Base-by-base conservation (phyloP, 2,888 invertebrate genomes). In the Yponomeuta cagnagella region DNA sequence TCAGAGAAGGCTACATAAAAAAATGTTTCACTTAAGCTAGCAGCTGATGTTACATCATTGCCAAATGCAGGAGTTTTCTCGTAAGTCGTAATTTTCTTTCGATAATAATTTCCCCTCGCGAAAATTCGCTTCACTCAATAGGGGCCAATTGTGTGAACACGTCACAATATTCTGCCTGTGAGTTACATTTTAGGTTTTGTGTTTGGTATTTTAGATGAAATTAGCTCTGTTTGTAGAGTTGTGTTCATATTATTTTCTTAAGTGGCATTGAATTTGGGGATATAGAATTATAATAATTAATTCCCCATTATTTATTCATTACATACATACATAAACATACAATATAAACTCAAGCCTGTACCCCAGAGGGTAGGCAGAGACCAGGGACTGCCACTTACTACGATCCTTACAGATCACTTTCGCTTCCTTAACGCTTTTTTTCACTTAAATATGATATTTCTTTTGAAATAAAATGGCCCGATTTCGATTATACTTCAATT, bases 81-180 rank as follows among this genome's bases (percentile, higher is more conserved):
- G 82, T 87, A 86, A 88, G 43, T 63, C 63, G 70, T 70, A 70
- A 70, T 70, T 70, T 87, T 84, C 79, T 74, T 58, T 77, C 82
- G 78, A 85, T 88, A 87, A 87, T 86, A 87, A 87, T 86, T 83
- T 75, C 73, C 77, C 78, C 79, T 78, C 82, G 80, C 81, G 78
- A 74, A 63, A 70, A 37, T 37, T 63, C 72, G 73, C 73, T 76
- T 75, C 74, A 73, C 76, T 86, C 82, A 86, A 88, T 87, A 79
- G 80, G 79, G 76, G 83, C 79, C 88, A 86, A 89, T 89, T 84
- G 86, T 85, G 80, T 75, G 75, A 77, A 80, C 79, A 80, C 81
- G 15, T 58, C 15, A 58, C 15, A 58, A 58, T 58, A 58, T 58
- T 58, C 37, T 43, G 67, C n/a, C 33, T 37, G 33, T 68, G 52